Evolutionary conservation across 2,797 vertebrate species (phyloP).

Genomic region (Darevskia mixta): DNA sequence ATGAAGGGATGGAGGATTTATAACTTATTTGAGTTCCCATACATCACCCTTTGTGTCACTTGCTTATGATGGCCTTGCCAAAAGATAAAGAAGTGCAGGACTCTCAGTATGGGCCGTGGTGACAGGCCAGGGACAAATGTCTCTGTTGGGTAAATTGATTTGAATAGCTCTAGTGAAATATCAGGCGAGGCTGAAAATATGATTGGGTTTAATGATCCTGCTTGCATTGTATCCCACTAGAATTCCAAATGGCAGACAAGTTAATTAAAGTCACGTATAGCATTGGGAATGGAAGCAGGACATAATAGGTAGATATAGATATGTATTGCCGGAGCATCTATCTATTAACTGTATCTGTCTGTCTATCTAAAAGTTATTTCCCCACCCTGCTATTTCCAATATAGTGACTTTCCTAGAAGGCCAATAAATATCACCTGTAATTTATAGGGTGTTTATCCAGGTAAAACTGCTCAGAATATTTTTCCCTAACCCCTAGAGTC

Average conservation of each 20-base stretch:
- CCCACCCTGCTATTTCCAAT: constrained; percentile 51
- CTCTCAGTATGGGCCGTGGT: constrained; percentile 77
- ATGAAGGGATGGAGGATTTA: constrained; percentile 82
- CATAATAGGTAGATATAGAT: constrained; percentile 43
- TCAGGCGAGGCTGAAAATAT: constrained; percentile 78
- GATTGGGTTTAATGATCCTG: constrained; percentile 80
- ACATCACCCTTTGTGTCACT: constrained; percentile 80
- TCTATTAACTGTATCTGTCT: constrained; percentile 61
- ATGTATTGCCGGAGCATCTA: constrained; percentile 36
- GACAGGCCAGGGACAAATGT: constrained; percentile 84
- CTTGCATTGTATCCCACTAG: constrained; percentile 69
- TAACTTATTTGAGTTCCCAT: constrained; percentile 82
- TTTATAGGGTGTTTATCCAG: constrained; percentile 76
- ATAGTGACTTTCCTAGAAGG: constrained; percentile 60
- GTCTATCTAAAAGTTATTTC: constrained; percentile 57
- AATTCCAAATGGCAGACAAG: constrained; percentile 73
- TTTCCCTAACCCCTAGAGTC: constrained; percentile 63
- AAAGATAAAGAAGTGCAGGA: constrained; percentile 86
- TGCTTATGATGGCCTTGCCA: constrained; percentile 85
- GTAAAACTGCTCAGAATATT: constrained; percentile 69
- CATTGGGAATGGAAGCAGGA: constrained; percentile 56
- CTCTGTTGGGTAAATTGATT: constrained; percentile 85
- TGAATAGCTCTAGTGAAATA: constrained; percentile 82
- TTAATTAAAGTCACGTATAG: constrained; percentile 73
- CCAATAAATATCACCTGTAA: constrained; percentile 69